These are phyloP conservation scores for Drosophila quasianomalipes DNA, from an alignment of 2,888 invertebrate species.

Conservation along the genomic window DNA sequence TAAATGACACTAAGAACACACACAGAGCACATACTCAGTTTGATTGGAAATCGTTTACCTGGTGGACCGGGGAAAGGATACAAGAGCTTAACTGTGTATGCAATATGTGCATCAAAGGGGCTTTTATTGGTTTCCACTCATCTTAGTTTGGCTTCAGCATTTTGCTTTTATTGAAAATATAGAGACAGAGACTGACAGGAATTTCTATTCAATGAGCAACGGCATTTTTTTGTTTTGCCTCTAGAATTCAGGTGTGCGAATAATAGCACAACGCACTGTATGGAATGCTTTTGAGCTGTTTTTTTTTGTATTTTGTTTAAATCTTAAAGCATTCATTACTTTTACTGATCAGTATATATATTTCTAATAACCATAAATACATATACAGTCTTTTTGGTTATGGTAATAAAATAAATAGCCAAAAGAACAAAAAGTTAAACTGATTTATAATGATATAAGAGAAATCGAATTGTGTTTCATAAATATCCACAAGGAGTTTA, in stretches of 20 bases:
- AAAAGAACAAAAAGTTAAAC: neutral
- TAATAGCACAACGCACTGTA: neutral
- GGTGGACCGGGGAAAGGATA: neutral
- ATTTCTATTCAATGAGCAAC: slow-evolving; percentile 14
- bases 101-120: slow-evolving; percentile 23
- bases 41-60: slow-evolving; percentile 4
- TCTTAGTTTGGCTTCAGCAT: slow-evolving; percentile 17
- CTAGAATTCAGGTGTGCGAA: neutral
- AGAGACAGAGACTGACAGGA: neutral
- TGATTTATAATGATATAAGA: neutral
- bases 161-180: neutral
- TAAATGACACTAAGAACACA: neutral
- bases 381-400: neutral
- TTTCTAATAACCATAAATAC: neutral
- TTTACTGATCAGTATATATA: neutral
- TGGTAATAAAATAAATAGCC: neutral
- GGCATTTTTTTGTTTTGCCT: neutral
- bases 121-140: slow-evolving; percentile 23
- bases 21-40: neutral
- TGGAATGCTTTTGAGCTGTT: neutral
- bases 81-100: slow-evolving; percentile 8
- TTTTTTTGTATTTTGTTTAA: neutral
- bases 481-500: neutral
- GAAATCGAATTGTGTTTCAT: neutral
- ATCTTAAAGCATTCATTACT: neutral